These are phyloP conservation scores for Hecatera dysodea DNA, from an alignment of 2,888 invertebrate species.

Conservation along the genomic window DNA sequence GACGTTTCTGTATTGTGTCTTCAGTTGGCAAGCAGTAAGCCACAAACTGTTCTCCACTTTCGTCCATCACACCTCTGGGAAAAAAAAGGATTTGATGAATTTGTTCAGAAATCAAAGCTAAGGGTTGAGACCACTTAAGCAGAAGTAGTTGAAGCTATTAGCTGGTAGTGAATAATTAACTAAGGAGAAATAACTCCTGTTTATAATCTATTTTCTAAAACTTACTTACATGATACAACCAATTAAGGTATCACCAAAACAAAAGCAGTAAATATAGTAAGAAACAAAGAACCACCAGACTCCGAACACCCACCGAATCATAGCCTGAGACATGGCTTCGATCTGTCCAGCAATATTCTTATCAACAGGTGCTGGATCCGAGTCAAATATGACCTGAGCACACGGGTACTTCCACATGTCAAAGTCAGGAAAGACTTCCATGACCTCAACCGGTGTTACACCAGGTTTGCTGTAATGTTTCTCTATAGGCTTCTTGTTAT, in stretches of 20 bases:
- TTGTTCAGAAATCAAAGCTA: too few species aligned
- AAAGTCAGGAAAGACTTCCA: conserved; percentile 98
- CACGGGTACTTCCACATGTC: conserved; percentile 99
- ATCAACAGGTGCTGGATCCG: conserved; percentile 98
- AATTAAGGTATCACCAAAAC: too few species aligned
- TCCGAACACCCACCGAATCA: conserved; percentile 94
- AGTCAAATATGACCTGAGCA: conserved; percentile 99
- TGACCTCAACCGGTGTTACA: conserved; percentile 96
- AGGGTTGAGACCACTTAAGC: too few species aligned
- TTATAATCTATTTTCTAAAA: too few species aligned
- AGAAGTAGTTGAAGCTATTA: too few species aligned
- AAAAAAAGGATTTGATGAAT: conserved; percentile 6
- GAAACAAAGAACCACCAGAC: background rate
- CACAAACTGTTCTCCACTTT: conserved; percentile 99
- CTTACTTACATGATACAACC: too few species aligned
- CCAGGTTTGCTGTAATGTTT: conserved; percentile 99
- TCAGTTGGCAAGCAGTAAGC: conserved; percentile 99
- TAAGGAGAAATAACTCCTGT: too few species aligned
- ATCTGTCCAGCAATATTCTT: conserved; percentile 96
- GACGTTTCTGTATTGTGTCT: conserved; percentile 97
- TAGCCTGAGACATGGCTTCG: conserved; percentile 99
- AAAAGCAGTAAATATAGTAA: background rate
- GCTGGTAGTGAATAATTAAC: too few species aligned
- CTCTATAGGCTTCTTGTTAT: conserved; percentile 95
- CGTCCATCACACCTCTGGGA: conserved; percentile 99